Conservation (phyloP, 2,888 invertebrate species). For the Julus scanicus region DNA sequence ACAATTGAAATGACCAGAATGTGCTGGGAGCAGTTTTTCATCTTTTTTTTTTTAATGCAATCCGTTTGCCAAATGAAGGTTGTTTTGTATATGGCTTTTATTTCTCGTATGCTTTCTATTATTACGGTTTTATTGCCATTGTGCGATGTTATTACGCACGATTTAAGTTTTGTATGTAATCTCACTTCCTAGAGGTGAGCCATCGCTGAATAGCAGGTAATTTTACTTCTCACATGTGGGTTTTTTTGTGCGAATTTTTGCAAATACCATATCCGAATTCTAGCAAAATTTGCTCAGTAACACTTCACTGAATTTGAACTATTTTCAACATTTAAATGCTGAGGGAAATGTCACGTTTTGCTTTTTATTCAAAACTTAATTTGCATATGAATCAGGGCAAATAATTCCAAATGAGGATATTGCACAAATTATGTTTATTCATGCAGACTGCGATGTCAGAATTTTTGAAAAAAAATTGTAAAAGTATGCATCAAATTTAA, state of each 20-base stretch:
- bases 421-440: too few relatives aligned
- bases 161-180: background rate
- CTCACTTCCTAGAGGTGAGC: background rate
- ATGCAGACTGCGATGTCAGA: too few relatives aligned
- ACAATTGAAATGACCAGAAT: background rate
- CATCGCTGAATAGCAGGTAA: background rate
- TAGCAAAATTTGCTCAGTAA: background rate
- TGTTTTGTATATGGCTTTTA: background rate
- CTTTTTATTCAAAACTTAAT: too few relatives aligned
- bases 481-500: too few relatives aligned
- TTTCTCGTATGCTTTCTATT: background rate
- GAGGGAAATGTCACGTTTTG: background rate
- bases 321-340: background rate
- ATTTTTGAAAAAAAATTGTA: too few relatives aligned
- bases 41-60: background rate
- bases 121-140: conserved; percentile 13
- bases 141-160: background rate
- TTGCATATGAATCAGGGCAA: too few relatives aligned
- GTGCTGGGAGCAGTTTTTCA: background rate
- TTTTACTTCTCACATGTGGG: background rate
- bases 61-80: background rate
- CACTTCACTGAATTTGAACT: background rate
- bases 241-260: background rate
- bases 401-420: too few relatives aligned
- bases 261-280: background rate